Evolutionary conservation across 2,888 invertebrate genomes (phyloP), one percentile per base, ranked within the genome.

Genomic region (Troides helena): DNA sequence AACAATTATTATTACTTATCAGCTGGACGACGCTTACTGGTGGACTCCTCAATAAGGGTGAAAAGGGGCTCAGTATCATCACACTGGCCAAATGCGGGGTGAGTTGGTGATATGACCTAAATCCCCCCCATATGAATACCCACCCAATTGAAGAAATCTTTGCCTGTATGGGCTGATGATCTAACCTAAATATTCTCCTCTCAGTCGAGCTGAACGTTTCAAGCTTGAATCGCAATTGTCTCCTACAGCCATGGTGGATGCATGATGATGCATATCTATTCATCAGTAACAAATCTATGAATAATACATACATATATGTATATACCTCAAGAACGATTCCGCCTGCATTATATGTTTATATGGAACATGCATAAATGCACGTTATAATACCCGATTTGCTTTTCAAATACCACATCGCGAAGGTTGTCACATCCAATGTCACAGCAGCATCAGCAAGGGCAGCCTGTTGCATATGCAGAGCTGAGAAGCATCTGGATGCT

Each of bases 401-500:
- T 85, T 83, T 81, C 78, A 83, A 83, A 85, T 84, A 72, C 75
- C 78, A 76, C 71, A 77, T 72, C 75, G 63, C 46, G 77, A 83
- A 84, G 83, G 82, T 81, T 77, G 66, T 56, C 60, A 56, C 67
- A 72, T 72, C 72, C 84, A 85, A 83, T 83, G 81, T 82, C 82
- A 80, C 60, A 72, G 61, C 72, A 76, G 61, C 72, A 76, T 77
- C 72, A 71, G 70, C 82, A 84, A 83, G 81, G 83, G 78, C 78
- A 79, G 56, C 39, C 73, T 78, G 73, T 74, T 76, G 76, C 80
- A 77, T 79, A 81, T 85, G 78, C 71, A 74, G 73, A 80, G 78
- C 66, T 71, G 65, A 78, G 83, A 85, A 83, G 78, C 78, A 78
- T 85, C 83, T 85, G 81, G 82, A 78, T 72, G 67, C 72, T 71